Evolutionary conservation across 2,888 invertebrate species (phyloP), one percentile per base, ranked within the genome.

Genomic region (Oxycera nigricornis): DNA sequence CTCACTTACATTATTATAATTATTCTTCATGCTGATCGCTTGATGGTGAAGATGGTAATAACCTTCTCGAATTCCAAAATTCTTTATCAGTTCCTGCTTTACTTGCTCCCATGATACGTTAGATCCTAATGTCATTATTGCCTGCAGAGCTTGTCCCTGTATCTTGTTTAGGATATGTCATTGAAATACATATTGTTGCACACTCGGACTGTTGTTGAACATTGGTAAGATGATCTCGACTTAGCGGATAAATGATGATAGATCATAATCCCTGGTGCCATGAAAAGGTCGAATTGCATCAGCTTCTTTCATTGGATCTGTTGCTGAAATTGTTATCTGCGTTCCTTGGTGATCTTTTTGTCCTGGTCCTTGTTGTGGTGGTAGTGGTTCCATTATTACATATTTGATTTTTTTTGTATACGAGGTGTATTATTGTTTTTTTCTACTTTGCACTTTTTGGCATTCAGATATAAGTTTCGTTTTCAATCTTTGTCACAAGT

Each of bases 1-100:
- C 30, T 75, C 61, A 74, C 77, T 78, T 77, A 77, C 78, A 35
- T 75, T 73, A 24, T 55, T 55, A n/a, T n/a, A n/a, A n/a, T n/a
- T n/a, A 55, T 73, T 73, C 67, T 26, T 75, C 22, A 65, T 17
- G 2, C 26, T 76, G 9, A 75, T 67, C 20, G 74, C 77, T 14
- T 31, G 31, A 6, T 61, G 61, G 7, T 61, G 31, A 17, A 61
- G 35, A 17, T 61, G 61, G 20, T 31, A 31, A 35, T 61, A 61
- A 20, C 31, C 35, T 61, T 61, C 61, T 9, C 61, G 30, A 2
- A 61, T 35, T 31, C 35, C 61, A n/a, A 61, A 30, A 39, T 74
- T 76, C 7, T 55, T 74, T 4, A 75, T 75, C 1, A 78, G 50
- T 26, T 77, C 77, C 1, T 9, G 24, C 67, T 75, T 78, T 4